phyloP scores from a whole-genome alignment of 2,888 invertebrate species.

The Torymus auratus region DNA sequence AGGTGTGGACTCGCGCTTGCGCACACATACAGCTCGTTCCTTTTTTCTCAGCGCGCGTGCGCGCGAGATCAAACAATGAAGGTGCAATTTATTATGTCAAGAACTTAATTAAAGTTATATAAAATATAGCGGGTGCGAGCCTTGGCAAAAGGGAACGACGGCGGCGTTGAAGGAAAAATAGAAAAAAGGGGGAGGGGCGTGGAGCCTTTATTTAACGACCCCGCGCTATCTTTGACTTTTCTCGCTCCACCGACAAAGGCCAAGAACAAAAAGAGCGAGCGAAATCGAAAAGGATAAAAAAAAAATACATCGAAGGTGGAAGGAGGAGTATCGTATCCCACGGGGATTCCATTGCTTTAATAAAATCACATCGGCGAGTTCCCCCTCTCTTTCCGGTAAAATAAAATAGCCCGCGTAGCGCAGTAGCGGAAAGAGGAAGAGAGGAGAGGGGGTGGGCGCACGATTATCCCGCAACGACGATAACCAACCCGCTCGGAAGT shows the following conservation, averaged over 20 bases:
- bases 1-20: too few species aligned
- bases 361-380: conserved; percentile 48
- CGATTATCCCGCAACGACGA: conserved; percentile 53
- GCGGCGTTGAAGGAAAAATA: background rate
- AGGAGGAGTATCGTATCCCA: conserved; percentile 22
- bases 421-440: background rate
- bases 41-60: background rate
- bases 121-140: conserved; percentile 26
- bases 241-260: background rate
- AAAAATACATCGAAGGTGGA: background rate
- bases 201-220: conserved; percentile 42
- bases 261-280: conserved; percentile 15
- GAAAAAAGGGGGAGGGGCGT: conserved; percentile 10
- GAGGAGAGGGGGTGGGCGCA: background rate
- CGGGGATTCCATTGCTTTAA: conserved; percentile 39
- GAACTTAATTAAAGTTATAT: conserved; percentile 53
- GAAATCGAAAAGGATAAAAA: conserved; percentile 36
- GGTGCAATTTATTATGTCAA: conserved; percentile 36
- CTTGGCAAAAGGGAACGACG: background rate
- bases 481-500: conserved; percentile 46
- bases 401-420: conserved; percentile 37
- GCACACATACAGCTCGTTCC: background rate
- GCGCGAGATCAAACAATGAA: conserved; percentile 15
- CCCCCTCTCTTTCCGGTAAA: conserved; percentile 7
- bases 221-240: conserved; percentile 30